Evolutionary conservation across 2,797 vertebrate genomes (phyloP).

Genomic region (Malacoctenus gilli): DNA sequence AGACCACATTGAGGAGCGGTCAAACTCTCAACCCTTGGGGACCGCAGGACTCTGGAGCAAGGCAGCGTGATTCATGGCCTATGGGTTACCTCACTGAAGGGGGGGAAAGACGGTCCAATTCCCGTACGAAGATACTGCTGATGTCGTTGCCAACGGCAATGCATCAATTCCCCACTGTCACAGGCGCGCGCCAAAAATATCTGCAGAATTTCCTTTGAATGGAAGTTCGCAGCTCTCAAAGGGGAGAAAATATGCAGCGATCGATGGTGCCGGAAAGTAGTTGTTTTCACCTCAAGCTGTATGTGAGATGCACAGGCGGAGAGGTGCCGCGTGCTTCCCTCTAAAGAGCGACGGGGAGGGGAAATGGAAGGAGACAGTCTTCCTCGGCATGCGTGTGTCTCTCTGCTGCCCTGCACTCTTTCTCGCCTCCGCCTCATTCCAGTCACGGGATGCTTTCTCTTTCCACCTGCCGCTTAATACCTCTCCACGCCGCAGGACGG

Average conservation of each 20-base stretch:
- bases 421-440: slow-evolving; percentile 70
- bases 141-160: slow-evolving; percentile 58
- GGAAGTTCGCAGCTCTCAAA: slow-evolving; percentile 36
- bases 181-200: slow-evolving; percentile 65
- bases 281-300: slow-evolving; percentile 11
- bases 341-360: slow-evolving; percentile 34
- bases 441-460: slow-evolving; percentile 84
- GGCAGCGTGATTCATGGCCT: slow-evolving; percentile 75
- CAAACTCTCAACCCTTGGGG: slow-evolving; percentile 69
- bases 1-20: slow-evolving; percentile 74
- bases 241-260: slow-evolving; percentile 21
- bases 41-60: slow-evolving; percentile 76
- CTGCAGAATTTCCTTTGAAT: slow-evolving; percentile 53
- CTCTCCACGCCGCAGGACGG: slow-evolving; percentile 85
- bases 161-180: slow-evolving; percentile 71
- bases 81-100: slow-evolving; percentile 73
- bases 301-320: slow-evolving; percentile 41
- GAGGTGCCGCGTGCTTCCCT: slow-evolving; percentile 9
- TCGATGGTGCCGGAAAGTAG: slow-evolving; percentile 25
- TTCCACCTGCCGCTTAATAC: slow-evolving; percentile 94
- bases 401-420: slow-evolving; percentile 46
- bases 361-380: slow-evolving; percentile 55
- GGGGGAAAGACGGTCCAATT: slow-evolving; percentile 60
- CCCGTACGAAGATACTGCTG: slow-evolving; percentile 65
- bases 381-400: slow-evolving; percentile 44